Evolutionary conservation across 2,797 vertebrate species (phyloP).

Genomic region (Todus mexicanus): DNA sequence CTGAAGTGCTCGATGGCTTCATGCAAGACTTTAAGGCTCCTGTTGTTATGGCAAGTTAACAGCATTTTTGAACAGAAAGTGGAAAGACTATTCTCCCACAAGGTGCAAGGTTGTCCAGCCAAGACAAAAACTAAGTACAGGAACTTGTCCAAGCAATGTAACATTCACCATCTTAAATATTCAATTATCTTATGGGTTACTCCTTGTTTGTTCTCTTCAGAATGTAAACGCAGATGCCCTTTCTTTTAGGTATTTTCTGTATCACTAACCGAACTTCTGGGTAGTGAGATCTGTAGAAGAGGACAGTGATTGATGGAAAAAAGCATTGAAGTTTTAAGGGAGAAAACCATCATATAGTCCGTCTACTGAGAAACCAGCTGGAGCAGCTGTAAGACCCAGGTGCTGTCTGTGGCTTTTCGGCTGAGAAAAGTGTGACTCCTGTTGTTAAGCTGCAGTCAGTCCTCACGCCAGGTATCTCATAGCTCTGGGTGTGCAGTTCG

Average conservation of each 20-base stretch:
- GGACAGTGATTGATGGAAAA: neutral
- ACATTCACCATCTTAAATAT: neutral
- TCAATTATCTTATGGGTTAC: neutral
- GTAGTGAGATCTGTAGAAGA: neutral
- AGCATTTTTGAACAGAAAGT: neutral
- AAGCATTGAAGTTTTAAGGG: neutral
- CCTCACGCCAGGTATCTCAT: neutral
- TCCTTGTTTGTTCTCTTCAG: neutral
- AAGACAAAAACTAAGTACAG: neutral
- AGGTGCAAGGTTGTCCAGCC: neutral
- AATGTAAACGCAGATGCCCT: neutral
- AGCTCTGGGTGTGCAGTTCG: neutral
- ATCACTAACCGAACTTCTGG: neutral
- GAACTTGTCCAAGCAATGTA: neutral
- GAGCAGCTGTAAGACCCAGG: neutral
- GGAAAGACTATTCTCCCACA: neutral
- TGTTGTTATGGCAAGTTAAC: neutral
- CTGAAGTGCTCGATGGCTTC: neutral
- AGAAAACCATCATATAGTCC: neutral
- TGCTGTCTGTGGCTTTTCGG: rapidly evolving
- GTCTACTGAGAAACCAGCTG: neutral
- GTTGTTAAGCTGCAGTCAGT: neutral
- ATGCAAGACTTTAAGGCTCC: neutral
- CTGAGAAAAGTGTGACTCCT: neutral
- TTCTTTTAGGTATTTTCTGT: neutral